These are phyloP conservation scores for Coilia nasus DNA, from an alignment of 2,797 vertebrate genomes.

Conservation along the genomic window DNA sequence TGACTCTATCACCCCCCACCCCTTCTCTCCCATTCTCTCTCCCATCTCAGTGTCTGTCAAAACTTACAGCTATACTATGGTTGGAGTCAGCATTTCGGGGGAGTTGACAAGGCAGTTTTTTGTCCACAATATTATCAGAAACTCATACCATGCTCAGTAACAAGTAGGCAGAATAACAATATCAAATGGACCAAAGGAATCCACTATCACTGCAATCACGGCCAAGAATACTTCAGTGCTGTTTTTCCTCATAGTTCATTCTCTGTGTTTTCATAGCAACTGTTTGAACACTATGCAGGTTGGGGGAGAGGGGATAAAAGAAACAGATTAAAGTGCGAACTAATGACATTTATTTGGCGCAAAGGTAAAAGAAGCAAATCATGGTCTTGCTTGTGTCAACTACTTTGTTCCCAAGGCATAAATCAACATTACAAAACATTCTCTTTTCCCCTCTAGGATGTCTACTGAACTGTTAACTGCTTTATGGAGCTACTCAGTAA, in stretches of 20 bases:
- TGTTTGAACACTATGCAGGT: slow-evolving; percentile 33
- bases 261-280: slow-evolving; percentile 25
- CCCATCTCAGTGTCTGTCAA: neutral
- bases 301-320: slow-evolving; percentile 31
- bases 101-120: neutral
- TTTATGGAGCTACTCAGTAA: neutral
- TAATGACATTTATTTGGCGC: slow-evolving; percentile 38
- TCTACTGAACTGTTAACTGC: neutral
- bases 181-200: neutral
- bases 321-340: slow-evolving; percentile 35
- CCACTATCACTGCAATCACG: neutral
- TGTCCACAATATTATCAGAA: neutral
- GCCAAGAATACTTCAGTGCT: neutral
- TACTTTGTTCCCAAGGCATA: slow-evolving; percentile 36
- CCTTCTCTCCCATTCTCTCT: too few species aligned
- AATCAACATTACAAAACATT: slow-evolving; percentile 27
- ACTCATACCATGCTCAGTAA: neutral
- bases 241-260: neutral
- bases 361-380: slow-evolving; percentile 47
- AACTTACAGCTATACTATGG: neutral
- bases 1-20: neutral
- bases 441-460: neutral
- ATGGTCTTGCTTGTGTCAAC: slow-evolving; percentile 33
- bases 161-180: neutral
- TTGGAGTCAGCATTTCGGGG: neutral